Evolutionary conservation across 1,140 invertebrate genomes (phyloP).

Genomic region (Pemphigus obesinymphae): DNA sequence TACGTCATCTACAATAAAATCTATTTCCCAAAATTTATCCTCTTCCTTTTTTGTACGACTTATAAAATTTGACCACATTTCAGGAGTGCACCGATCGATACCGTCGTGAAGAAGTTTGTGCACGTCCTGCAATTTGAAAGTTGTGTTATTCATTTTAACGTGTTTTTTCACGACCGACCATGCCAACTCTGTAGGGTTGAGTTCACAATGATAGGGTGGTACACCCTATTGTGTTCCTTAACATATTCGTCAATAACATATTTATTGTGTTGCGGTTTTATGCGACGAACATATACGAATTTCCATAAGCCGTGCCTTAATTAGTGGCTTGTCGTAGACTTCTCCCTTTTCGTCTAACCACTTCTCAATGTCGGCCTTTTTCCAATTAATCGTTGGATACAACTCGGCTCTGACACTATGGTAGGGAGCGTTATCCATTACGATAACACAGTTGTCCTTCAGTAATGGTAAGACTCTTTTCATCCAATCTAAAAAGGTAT

Average conservation of each 20-base stretch:
- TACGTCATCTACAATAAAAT: too few relatives aligned
- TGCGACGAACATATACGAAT: neutral
- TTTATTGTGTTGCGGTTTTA: conserved; percentile 28
- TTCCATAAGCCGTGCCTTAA: neutral
- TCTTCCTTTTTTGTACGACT: too few relatives aligned
- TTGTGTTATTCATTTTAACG: too few relatives aligned
- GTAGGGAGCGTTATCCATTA: neutral
- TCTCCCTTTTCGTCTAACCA: neutral
- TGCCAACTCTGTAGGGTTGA: too few relatives aligned
- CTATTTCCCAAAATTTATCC: too few relatives aligned
- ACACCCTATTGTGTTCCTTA: neutral
- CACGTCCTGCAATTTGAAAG: too few relatives aligned
- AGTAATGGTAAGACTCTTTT: neutral
- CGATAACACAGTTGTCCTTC: neutral
- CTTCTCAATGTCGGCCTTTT: neutral
- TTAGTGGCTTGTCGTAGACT: neutral
- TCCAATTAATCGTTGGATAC: neutral
- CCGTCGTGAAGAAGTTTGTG: too few relatives aligned
- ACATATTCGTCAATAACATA: neutral
- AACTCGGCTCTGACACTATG: neutral
- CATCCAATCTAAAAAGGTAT: neutral
- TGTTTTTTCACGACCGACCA: too few relatives aligned
- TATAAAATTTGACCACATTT: too few relatives aligned
- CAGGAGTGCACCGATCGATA: too few relatives aligned
- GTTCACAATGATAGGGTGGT: neutral